phyloP scores from a whole-genome alignment of 2,113 vertebrate genomes.

The Seriola rivoliana region DNA sequence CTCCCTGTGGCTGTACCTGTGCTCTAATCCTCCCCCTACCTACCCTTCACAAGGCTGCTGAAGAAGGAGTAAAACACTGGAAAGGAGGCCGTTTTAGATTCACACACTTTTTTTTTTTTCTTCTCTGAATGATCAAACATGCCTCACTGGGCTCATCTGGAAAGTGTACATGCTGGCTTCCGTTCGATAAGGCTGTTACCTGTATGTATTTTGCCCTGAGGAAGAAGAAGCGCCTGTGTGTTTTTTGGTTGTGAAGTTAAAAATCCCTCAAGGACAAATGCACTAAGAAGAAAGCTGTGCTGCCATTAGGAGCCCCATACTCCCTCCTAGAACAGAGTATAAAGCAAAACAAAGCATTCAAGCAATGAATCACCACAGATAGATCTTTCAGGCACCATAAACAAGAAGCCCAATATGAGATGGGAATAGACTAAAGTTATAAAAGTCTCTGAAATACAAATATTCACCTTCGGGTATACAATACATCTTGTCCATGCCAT shows the following conservation, averaged over 20 bases:
- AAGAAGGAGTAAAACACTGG: conserved; percentile 11
- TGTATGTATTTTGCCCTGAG: conserved; percentile 67
- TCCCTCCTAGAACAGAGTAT: conserved; percentile 57
- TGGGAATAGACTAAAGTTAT: conserved; percentile 70
- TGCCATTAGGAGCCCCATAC: conserved; percentile 67
- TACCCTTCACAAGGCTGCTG: conserved; percentile 30
- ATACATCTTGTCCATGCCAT: conserved; percentile 53
- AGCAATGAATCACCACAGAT: conserved; percentile 76
- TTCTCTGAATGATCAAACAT: conserved; percentile 64
- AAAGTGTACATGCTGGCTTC: conserved; percentile 60
- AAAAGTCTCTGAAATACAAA: conserved; percentile 77
- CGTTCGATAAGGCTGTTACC: conserved; percentile 72
- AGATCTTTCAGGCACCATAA: conserved; percentile 74
- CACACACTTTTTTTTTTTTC: conserved; percentile 14
- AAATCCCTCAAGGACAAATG: conserved; percentile 81
- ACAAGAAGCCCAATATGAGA: conserved; percentile 70
- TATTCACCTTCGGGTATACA: conserved; percentile 71
- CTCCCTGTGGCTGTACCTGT: conserved; percentile 10
- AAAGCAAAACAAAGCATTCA: conserved; percentile 76
- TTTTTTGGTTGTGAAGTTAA: conserved; percentile 73
- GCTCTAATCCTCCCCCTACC: conserved; percentile 31
- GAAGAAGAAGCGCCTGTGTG: conserved; percentile 64
- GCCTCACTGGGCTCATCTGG: conserved; percentile 64
- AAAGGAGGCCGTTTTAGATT: conserved; percentile 38
- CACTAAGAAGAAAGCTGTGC: conserved; percentile 65